A percentile compares a stretch with the other conserved stretches of the same genome.
Conservation (phyloP, 2,113 vertebrate genomes). For the Desmodus rotundus region DNA sequence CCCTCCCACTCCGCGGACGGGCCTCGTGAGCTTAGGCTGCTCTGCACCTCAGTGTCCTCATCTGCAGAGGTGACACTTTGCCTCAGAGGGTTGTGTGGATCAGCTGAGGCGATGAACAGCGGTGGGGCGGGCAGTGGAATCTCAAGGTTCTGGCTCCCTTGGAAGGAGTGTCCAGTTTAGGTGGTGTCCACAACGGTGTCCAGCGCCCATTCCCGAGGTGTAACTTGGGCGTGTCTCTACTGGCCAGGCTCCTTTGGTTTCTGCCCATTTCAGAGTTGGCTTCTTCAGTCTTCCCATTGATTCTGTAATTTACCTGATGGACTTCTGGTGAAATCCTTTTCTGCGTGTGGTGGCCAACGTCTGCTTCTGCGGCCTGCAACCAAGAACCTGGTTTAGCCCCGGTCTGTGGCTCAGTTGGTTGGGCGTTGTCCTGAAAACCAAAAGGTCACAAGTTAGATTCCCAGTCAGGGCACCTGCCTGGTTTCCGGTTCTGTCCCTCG, state of each 20-base stretch:
- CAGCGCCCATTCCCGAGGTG: neutral
- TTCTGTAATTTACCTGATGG: neutral
- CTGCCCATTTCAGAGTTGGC: neutral
- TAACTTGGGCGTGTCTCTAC: neutral
- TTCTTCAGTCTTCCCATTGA: neutral
- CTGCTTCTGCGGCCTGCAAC: neutral
- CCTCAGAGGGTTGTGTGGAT: neutral
- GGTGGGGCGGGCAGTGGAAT: neutral
- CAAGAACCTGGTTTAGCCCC: neutral
- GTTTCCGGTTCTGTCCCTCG: no score
- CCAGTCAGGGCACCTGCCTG: no score
- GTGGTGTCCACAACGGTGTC: fast-evolving
- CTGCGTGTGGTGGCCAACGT: no score
- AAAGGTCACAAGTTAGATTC: no score
- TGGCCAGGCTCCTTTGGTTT: neutral
- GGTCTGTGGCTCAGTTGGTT: no score
- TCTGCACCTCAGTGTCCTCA: neutral
- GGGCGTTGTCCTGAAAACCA: no score
- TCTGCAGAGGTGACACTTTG: neutral
- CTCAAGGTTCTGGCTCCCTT: neutral
- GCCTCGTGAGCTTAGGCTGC: neutral
- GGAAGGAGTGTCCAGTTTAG: neutral
- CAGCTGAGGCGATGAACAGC: fast-evolving
- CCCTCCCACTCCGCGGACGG: neutral
- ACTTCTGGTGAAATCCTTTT: neutral